Evolutionary conservation across 92 coral and sea anemone genomes (phyloP).

Genomic region (Phymanthus crucifer): DNA sequence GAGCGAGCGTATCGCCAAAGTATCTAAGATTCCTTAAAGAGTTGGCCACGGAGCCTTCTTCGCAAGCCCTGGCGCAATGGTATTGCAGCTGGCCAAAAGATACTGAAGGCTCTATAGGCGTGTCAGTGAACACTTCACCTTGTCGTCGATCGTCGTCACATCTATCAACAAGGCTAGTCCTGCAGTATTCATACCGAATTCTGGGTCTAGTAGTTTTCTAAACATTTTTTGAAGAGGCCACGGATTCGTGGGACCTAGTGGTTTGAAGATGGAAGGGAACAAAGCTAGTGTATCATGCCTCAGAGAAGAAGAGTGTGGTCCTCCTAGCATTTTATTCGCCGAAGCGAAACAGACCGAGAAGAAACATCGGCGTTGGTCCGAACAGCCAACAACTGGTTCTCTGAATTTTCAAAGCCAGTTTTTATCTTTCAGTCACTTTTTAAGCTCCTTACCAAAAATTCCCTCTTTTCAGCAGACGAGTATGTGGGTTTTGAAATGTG

Average conservation of each 20-base stretch:
- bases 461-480: neutral
- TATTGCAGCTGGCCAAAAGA: too few species aligned
- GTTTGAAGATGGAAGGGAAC: neutral
- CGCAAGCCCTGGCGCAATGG: too few species aligned
- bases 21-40: too few species aligned
- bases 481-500: slow-evolving; percentile 15
- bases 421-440: slow-evolving; percentile 6
- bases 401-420: neutral
- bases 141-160: too few species aligned
- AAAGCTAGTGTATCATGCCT: neutral
- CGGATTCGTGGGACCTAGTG: neutral
- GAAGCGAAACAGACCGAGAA: neutral
- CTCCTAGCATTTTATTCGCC: neutral
- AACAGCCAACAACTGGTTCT: neutral
- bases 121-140: too few species aligned
- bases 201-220: neutral
- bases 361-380: neutral
- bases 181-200: neutral
- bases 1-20: too few species aligned
- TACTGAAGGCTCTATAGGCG: too few species aligned
- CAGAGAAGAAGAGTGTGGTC: neutral
- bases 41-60: too few species aligned
- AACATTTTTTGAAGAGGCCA: neutral
- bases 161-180: too few species aligned
- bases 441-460: slow-evolving; percentile 6